Evolutionary conservation across 2,113 vertebrate genomes (phyloP).

Genomic region (Cebidichthys violaceus): DNA sequence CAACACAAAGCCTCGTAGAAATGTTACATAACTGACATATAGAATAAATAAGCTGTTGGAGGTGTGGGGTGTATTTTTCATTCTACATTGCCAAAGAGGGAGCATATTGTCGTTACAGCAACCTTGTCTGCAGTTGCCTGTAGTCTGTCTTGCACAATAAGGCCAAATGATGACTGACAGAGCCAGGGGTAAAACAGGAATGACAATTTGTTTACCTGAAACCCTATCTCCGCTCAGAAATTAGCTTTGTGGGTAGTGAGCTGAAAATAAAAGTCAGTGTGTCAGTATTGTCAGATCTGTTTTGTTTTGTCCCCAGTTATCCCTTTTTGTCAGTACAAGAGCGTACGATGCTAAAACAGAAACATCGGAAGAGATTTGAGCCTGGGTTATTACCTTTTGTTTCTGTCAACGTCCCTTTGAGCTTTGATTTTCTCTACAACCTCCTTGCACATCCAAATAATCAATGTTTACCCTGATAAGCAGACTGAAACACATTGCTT

Average conservation of each 20-base stretch:
- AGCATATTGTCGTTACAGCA: background rate
- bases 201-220: slow-evolving; percentile 42
- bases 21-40: slow-evolving; percentile 30
- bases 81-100: slow-evolving; percentile 16
- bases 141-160: slow-evolving; percentile 34
- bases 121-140: slow-evolving; percentile 11
- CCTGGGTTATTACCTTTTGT: too few relatives aligned
- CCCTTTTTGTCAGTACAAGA: background rate
- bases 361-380: slow-evolving; percentile 5
- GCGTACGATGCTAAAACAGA: slow-evolving; percentile 13
- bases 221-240: slow-evolving; percentile 23
- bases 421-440: slow-evolving; percentile 33
- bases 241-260: slow-evolving; percentile 8
- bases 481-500: slow-evolving; percentile 27
- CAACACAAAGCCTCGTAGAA: background rate
- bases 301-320: background rate
- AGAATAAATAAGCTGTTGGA: slow-evolving; percentile 25
- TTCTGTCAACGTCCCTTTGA: too few relatives aligned
- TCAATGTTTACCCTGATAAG: slow-evolving; percentile 58
- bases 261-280: slow-evolving; percentile 19
- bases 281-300: slow-evolving; percentile 7
- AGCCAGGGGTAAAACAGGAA: slow-evolving; percentile 32
- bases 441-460: slow-evolving; percentile 42
- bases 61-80: slow-evolving; percentile 22
- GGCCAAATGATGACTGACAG: slow-evolving; percentile 45